These are phyloP conservation scores for Arctocebus calabarensis DNA, from an alignment of 2,797 vertebrate species.

Conservation along the genomic window DNA sequence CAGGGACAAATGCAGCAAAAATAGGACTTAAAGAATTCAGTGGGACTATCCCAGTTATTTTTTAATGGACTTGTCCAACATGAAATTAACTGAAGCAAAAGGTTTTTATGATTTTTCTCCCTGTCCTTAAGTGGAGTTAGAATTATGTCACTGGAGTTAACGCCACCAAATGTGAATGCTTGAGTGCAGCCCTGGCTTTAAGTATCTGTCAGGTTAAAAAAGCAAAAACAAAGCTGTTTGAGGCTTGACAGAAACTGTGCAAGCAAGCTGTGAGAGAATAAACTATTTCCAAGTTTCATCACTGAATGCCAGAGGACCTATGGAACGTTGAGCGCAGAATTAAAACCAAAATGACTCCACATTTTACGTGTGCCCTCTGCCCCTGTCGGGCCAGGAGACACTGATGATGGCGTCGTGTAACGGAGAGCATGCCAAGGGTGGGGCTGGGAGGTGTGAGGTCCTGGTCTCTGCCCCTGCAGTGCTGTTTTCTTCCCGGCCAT, in stretches of 20 bases:
- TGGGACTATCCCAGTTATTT: constrained; percentile 62
- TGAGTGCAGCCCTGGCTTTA: constrained; percentile 51
- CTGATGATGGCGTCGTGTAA: background rate
- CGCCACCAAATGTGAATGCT: constrained; percentile 53
- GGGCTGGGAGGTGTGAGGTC: background rate
- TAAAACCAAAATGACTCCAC: background rate
- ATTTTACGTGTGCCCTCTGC: background rate
- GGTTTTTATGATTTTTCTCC: constrained; percentile 61
- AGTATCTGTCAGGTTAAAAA: constrained; percentile 22
- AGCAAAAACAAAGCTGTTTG: background rate
- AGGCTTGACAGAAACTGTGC: constrained; percentile 59
- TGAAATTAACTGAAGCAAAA: constrained; percentile 64
- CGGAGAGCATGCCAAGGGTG: background rate
- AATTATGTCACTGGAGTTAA: constrained; percentile 61
- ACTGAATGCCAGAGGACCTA: background rate
- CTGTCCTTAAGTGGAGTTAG: constrained; percentile 71
- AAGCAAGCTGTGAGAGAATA: background rate
- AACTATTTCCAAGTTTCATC: background rate
- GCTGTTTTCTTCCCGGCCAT: background rate
- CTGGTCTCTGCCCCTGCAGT: background rate
- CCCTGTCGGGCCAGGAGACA: background rate
- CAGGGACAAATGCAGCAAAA: constrained; percentile 62
- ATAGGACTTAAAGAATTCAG: constrained; percentile 61
- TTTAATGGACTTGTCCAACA: constrained; percentile 67
- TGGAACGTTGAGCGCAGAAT: background rate